Percentiles rank a stretch among this genome's conserved stretches.
Conservation (phyloP, 2,113 vertebrate genomes). For the Heloderma charlesbogerti region DNA sequence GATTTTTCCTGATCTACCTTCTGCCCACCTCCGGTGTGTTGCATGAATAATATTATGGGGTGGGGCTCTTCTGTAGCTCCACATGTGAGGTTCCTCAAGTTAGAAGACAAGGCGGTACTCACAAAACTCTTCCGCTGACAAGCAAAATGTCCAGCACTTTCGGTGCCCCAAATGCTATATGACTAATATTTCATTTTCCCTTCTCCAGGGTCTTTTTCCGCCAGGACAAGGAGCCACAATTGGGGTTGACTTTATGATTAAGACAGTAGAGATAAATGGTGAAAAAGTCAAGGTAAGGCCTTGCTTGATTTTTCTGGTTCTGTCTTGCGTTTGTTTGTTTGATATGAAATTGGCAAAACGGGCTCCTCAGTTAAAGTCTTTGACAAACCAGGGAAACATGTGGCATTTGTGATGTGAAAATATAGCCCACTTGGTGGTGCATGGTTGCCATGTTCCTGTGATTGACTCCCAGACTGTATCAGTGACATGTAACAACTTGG, state of each 20-base stretch:
- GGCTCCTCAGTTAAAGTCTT: neutral
- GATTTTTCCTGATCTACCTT: too few species aligned
- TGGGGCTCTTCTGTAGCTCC: neutral
- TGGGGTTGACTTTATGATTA: slow-evolving; percentile 99
- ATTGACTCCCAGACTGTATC: too few species aligned
- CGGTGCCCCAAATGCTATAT: too few species aligned
- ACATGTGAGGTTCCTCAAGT: neutral
- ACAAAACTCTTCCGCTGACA: neutral
- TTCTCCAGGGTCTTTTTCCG: slow-evolving; percentile 93
- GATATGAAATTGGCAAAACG: accelerated
- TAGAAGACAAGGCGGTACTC: too few species aligned
- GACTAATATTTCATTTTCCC: slow-evolving; percentile 31
- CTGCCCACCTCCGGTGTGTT: neutral
- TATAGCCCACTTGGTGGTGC: neutral
- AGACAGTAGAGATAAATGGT: slow-evolving; percentile 98
- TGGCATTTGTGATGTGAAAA: neutral
- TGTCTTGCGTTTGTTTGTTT: neutral
- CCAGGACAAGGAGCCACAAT: slow-evolving; percentile 99
- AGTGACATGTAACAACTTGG: neutral
- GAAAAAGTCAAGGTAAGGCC: slow-evolving; percentile 95
- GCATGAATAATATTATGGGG: neutral
- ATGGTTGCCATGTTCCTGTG: neutral
- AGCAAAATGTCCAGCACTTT: neutral
- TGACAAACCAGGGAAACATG: neutral
- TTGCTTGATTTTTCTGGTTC: neutral